Conservation (phyloP, 2,113 vertebrate species). For the Macheiramphus alcinus region DNA sequence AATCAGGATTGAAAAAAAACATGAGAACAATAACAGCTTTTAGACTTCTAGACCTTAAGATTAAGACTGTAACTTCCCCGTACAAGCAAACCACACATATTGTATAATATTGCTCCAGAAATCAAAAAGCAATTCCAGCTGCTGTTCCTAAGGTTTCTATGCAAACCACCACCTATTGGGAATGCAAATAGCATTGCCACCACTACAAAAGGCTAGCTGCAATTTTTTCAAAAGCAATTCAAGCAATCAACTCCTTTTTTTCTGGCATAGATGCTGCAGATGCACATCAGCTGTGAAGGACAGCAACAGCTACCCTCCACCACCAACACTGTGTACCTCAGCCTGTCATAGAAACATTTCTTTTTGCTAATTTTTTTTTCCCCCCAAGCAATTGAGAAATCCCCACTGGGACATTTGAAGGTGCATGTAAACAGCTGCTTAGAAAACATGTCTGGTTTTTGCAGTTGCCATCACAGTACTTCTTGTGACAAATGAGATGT, state of each 20-base stretch:
- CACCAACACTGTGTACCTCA: rapidly evolving
- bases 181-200: rapidly evolving
- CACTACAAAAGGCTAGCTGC: neutral
- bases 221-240: neutral
- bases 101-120: neutral
- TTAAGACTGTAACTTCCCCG: neutral
- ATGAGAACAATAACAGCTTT: neutral
- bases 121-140: neutral
- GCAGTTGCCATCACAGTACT: neutral
- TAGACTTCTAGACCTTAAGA: neutral
- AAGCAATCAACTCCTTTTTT: neutral
- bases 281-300: neutral
- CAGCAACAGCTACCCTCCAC: neutral
- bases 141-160: neutral
- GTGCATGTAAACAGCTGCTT: neutral
- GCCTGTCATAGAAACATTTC: neutral
- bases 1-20: neutral
- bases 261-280: neutral
- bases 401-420: neutral
- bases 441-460: neutral
- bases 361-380: neutral
- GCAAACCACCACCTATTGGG: neutral
- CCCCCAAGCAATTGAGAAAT: neutral
- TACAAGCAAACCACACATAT: neutral
- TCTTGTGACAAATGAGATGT: neutral